Conservation (phyloP, 2,113 vertebrate species). For the Urocynchramus pylzowi region DNA sequence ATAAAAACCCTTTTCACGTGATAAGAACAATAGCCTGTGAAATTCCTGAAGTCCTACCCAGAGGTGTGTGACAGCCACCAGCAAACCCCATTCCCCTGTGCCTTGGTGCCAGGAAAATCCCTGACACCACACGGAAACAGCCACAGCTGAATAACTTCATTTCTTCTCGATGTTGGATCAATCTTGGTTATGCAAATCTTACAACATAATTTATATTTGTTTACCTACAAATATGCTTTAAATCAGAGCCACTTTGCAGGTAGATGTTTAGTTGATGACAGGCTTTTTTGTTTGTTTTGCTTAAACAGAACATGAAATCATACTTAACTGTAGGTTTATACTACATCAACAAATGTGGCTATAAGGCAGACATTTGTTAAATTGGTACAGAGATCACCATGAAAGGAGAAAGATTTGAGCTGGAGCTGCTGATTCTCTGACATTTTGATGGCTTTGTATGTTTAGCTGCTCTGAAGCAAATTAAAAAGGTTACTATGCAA, state of each 20-base stretch:
- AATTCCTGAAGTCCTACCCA: not conserved
- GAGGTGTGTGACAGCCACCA: not conserved
- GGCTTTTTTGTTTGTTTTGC: not conserved
- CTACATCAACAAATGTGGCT: not conserved
- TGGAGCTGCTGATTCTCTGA: not conserved
- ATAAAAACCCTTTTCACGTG: not conserved
- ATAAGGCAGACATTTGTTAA: not conserved
- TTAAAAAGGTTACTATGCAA: not conserved
- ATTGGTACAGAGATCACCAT: not conserved
- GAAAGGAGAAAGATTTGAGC: not conserved
- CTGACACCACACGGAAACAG: not conserved
- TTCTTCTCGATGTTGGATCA: not conserved
- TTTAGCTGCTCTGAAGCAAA: not conserved
- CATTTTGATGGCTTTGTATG: not conserved
- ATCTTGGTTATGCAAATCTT: not conserved
- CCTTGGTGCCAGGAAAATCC: not conserved
- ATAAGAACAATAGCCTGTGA: not conserved
- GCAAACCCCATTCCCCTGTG: not conserved
- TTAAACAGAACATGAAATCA: not conserved
- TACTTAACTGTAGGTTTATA: not conserved
- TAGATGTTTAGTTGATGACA: not conserved
- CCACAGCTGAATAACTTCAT: accelerated
- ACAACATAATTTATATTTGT: not conserved
- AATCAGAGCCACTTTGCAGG: not conserved
- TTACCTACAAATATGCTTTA: not conserved